phyloP scores from a whole-genome alignment of 2,797 vertebrate species.

The Mycteria americana region DNA sequence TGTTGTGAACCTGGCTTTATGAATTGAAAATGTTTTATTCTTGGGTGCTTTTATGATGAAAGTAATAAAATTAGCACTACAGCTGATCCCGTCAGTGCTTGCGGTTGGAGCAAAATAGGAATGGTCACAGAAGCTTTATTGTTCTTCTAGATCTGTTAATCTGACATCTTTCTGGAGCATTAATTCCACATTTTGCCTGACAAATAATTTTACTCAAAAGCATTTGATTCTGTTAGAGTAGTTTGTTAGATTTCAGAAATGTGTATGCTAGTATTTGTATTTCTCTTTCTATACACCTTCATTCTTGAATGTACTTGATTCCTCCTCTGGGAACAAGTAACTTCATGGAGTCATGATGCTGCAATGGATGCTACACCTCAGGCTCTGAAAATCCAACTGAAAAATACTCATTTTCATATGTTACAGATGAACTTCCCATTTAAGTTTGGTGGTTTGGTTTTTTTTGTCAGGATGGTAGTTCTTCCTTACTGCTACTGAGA shows the following conservation, averaged over 20 bases:
- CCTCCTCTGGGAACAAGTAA: neutral
- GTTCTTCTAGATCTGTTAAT: neutral
- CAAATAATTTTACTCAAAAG: neutral
- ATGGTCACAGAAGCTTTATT: neutral
- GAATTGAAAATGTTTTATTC: neutral
- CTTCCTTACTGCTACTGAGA: slow-evolving; percentile 1
- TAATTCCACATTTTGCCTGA: neutral
- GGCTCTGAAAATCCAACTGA: neutral
- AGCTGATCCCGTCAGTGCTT: neutral
- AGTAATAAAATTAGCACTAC: neutral
- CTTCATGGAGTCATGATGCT: neutral
- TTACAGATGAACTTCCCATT: neutral
- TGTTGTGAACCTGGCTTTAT: neutral
- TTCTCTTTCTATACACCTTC: neutral
- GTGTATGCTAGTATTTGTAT: neutral
- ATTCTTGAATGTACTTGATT: neutral
- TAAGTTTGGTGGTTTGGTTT: neutral
- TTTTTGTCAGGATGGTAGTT: neutral
- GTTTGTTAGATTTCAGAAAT: neutral
- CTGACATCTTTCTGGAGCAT: neutral
- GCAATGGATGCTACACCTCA: neutral
- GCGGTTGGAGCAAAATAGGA: neutral
- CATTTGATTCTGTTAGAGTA: neutral
- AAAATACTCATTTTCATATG: neutral
- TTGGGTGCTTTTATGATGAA: neutral